These are phyloP conservation scores for Corythucha ciliata DNA, from an alignment of 2,888 invertebrate genomes.

Conservation along the genomic window DNA sequence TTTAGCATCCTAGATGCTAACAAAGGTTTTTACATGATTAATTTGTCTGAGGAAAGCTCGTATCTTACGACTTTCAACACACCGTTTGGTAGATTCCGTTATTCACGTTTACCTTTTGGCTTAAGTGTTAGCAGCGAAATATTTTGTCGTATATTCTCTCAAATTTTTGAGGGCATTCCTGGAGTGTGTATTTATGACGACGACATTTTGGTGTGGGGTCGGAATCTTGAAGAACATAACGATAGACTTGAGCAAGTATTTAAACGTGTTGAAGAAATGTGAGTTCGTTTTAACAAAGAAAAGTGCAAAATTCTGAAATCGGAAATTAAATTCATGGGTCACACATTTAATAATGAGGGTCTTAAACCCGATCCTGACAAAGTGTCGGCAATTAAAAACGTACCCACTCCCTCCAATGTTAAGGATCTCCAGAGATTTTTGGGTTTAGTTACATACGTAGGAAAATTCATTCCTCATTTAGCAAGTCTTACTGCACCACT, in stretches of 20 bases:
- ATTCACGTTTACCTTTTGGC: conserved; percentile 39
- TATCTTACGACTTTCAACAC: conserved; percentile 18
- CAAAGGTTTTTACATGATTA: conserved; percentile 15
- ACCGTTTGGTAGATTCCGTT: conserved; percentile 32
- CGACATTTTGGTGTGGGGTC: conserved; percentile 25
- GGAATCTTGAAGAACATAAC: conserved; percentile 12
- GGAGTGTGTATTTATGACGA: conserved; percentile 22
- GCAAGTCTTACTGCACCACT: conserved; percentile 27
- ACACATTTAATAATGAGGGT: conserved; percentile 31
- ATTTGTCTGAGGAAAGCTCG: background rate
- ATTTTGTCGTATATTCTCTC: conserved; percentile 7
- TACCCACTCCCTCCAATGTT: conserved; percentile 28
- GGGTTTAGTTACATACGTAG: conserved; percentile 24
- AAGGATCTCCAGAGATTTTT: conserved; percentile 30
- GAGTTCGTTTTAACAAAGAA: conserved; percentile 35
- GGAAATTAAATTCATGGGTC: conserved; percentile 35
- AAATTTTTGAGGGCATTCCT: conserved; percentile 22
- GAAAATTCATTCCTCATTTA: conserved; percentile 29
- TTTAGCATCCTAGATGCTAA: conserved; percentile 17
- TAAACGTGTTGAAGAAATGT: background rate
- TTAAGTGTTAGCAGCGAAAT: conserved; percentile 36
- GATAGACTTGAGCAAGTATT: conserved; percentile 20
- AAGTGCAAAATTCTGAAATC: conserved; percentile 33
- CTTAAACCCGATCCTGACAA: conserved; percentile 25
- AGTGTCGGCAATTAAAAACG: conserved; percentile 25